Percentiles rank a stretch among this genome's conserved stretches.
Conservation (phyloP, 2,888 invertebrate species). For the Melolontha melolontha region DNA sequence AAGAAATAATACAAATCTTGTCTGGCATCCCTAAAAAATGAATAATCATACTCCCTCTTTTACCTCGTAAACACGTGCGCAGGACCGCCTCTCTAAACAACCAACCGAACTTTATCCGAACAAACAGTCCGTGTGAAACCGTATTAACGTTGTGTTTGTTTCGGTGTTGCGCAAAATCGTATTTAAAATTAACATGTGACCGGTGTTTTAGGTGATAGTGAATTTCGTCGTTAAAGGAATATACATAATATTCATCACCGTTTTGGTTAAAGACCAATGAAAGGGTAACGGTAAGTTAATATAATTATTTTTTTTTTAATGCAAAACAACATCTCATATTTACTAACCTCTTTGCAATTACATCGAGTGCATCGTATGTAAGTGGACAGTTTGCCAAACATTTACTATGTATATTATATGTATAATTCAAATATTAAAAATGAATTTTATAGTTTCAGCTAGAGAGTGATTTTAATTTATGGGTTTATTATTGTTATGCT, state of each 20-base stretch:
- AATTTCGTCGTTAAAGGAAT: constrained; percentile 19
- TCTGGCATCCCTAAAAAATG: constrained; percentile 2
- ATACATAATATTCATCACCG: not conserved
- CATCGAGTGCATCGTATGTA: too few species aligned
- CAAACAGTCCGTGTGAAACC: constrained; percentile 30
- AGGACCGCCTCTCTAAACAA: constrained; percentile 24
- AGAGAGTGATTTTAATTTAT: too few species aligned
- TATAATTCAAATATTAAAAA: too few species aligned
- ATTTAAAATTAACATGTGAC: constrained; percentile 29
- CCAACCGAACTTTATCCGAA: constrained; percentile 9
- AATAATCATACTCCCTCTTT: constrained; percentile 19
- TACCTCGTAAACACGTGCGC: constrained; percentile 26
- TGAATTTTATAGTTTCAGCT: too few species aligned
- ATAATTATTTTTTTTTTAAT: too few species aligned
- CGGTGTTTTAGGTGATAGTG: constrained; percentile 29
- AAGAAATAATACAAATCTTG: too few species aligned
- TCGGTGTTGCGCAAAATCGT: constrained; percentile 17
- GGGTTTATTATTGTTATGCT: too few species aligned
- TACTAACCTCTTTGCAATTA: too few species aligned
- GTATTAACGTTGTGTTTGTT: not conserved
- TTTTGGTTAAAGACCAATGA: not conserved
- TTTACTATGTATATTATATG: too few species aligned
- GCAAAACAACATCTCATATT: too few species aligned
- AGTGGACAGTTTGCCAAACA: too few species aligned
- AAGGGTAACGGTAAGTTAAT: constrained; percentile 8